Percentiles rank a stretch among this genome's conserved stretches.
These are phyloP conservation scores for Mesochorus sp. DNA, from an alignment of 2,888 invertebrate species.

Conservation along the genomic window DNA sequence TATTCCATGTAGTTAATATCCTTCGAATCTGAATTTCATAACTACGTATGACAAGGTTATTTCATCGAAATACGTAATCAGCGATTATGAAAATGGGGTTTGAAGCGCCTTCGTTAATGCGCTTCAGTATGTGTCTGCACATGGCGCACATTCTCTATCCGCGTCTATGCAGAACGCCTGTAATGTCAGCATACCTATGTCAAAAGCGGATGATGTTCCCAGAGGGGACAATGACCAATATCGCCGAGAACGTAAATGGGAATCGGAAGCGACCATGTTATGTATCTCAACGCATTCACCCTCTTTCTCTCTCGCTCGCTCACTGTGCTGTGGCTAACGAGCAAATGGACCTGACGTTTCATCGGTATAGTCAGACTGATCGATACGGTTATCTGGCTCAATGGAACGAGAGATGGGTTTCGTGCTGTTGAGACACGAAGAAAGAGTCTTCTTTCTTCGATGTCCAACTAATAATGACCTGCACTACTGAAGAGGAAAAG, in stretches of 20 bases:
- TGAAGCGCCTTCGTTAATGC: neutral
- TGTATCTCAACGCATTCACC: conserved; percentile 28
- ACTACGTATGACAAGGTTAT: too few species aligned
- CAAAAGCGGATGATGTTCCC: neutral
- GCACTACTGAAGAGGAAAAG: conserved; percentile 35
- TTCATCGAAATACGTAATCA: too few species aligned
- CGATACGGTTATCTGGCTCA: conserved; percentile 33
- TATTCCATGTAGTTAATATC: too few species aligned
- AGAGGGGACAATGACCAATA: conserved; percentile 40
- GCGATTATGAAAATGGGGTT: neutral
- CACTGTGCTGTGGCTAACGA: conserved; percentile 37
- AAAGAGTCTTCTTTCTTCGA: neutral
- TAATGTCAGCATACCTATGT: neutral
- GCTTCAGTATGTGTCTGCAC: neutral
- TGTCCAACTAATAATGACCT: conserved; percentile 39
- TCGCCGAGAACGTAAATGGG: conserved; percentile 3
- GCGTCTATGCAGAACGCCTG: neutral
- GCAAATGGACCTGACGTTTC: conserved; percentile 37
- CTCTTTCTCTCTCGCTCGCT: neutral
- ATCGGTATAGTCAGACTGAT: conserved; percentile 21
- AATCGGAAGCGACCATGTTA: conserved; percentile 44
- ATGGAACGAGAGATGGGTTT: conserved; percentile 1
- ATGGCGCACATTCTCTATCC: too few species aligned
- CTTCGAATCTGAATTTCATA: too few species aligned
- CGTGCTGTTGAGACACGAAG: conserved; percentile 3